Base-by-base conservation (phyloP, 2,113 vertebrate genomes). In the Lasiurus cinereus region DNA sequence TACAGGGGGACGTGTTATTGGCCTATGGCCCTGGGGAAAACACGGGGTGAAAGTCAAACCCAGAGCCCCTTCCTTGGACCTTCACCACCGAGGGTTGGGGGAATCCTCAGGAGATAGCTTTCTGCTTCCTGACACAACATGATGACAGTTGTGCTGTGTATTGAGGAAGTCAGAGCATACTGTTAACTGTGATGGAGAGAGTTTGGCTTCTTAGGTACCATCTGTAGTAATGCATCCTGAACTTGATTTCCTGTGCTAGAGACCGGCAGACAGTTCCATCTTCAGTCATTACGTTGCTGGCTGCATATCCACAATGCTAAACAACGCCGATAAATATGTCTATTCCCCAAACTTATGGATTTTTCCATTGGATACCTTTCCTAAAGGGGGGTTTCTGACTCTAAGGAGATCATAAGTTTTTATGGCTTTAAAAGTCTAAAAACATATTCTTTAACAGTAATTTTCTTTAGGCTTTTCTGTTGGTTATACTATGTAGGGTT, bases 341-440 rank as follows among this genome's bases (percentile, higher is more conserved):
- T 83, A 18, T 70, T 86, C 11, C n/a, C 48, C 21, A 86, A 1
- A 66, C 83, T 94, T 91, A 62, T 90, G n/a, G n/a, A 50, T 88
- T 59, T 88, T 96, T 83, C 36, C 64, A 64, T 14, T 86, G 86
- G 69, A 36, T 83, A 29, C 14, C 27, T 76, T 83, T 93, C 22
- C 52, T 78, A 50, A 88, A 82, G 31, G 48, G 27, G 31, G 22
- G 77, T 66, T 91, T 95, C 74, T 72, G 62, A 78, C 43, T 70
- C 16, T 59, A 80, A 80, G n/a, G 43, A 39, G 24, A 94, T 91
- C 43, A 72, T 13, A 95, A 56, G 6, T 19, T 88, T 93, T 77
- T 94, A 77, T 92, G 33, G 24, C 67, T 85, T 72, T 72, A 64
- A 83, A 90, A 93, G 31, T 48, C 21, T 76, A 93, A 93, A 88